phyloP scores from a whole-genome alignment of 2,888 invertebrate genomes.

The Homarus gammarus region DNA sequence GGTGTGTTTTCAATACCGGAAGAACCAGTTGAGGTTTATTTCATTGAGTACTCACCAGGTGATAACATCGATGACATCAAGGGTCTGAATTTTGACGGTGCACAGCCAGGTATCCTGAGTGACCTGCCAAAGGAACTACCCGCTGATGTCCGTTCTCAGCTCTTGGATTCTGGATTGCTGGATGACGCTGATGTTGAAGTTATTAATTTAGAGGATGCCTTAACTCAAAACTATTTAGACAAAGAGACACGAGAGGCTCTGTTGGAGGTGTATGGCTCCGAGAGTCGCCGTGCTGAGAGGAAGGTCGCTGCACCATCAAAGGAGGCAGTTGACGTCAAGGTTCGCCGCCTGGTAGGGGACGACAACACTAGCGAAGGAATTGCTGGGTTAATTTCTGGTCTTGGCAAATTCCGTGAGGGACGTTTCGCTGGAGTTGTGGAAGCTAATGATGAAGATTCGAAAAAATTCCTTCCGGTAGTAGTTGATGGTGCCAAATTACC shows the following conservation, averaged over 20 bases:
- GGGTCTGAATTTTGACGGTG: constrained; percentile 56
- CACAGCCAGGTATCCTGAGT: constrained; percentile 68
- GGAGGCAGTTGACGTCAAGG: constrained; percentile 58
- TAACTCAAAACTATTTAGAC: constrained; percentile 50
- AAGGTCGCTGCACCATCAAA: constrained; percentile 36
- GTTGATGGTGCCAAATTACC: constrained; percentile 70
- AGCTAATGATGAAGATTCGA: constrained; percentile 55
- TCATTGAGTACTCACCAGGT: constrained; percentile 71
- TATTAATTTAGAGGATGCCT: constrained; percentile 67
- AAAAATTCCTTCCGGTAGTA: constrained; percentile 58
- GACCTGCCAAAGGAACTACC: constrained; percentile 72
- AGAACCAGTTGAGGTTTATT: constrained; percentile 74
- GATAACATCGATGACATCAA: constrained; percentile 68
- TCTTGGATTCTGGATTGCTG: constrained; percentile 64
- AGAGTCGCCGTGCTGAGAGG: constrained; percentile 39
- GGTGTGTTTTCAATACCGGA: constrained; percentile 61
- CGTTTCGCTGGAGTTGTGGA: constrained; percentile 68
- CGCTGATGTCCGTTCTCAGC: constrained; percentile 58
- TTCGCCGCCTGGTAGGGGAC: constrained; percentile 61
- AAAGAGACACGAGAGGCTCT: constrained; percentile 59
- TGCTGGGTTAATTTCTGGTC: constrained; percentile 59
- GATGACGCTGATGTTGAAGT: constrained; percentile 73
- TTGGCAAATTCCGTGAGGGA: constrained; percentile 53
- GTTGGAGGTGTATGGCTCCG: constrained; percentile 62
- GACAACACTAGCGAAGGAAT: constrained; percentile 20